Percentiles rank a stretch among this genome's conserved stretches.
These are phyloP conservation scores for Prenolepis imparis DNA, from an alignment of 2,888 invertebrate genomes.

Conservation along the genomic window DNA sequence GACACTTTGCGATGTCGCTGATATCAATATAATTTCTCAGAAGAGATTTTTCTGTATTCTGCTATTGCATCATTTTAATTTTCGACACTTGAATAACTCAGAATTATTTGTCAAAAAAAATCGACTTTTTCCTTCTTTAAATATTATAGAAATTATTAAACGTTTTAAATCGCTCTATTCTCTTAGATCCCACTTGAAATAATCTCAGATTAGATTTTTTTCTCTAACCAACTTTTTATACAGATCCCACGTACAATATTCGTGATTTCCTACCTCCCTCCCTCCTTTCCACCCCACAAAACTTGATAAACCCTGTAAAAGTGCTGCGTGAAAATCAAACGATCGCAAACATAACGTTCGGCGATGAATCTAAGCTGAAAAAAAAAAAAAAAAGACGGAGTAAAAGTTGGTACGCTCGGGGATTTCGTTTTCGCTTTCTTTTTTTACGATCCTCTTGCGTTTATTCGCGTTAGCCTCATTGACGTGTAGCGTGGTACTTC, in stretches of 20 bases:
- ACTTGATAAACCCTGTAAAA: neutral
- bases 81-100: neutral
- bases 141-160: neutral
- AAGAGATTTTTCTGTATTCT: neutral
- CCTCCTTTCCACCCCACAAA: neutral
- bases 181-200: neutral
- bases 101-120: neutral
- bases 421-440: constrained; percentile 28
- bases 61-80: neutral
- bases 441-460: constrained; percentile 37
- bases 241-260: neutral
- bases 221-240: neutral
- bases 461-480: constrained; percentile 52
- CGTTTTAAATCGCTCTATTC: neutral
- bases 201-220: neutral
- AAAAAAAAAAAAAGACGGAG: neutral
- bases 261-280: constrained; percentile 42
- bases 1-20: neutral
- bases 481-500: constrained; percentile 74
- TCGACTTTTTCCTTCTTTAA: neutral
- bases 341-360: constrained; percentile 34
- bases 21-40: neutral
- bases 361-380: constrained; percentile 14
- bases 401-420: constrained; percentile 27
- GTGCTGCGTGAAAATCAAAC: constrained; percentile 21